Conservation (phyloP, 2,113 vertebrate species). For the Indri indri region DNA sequence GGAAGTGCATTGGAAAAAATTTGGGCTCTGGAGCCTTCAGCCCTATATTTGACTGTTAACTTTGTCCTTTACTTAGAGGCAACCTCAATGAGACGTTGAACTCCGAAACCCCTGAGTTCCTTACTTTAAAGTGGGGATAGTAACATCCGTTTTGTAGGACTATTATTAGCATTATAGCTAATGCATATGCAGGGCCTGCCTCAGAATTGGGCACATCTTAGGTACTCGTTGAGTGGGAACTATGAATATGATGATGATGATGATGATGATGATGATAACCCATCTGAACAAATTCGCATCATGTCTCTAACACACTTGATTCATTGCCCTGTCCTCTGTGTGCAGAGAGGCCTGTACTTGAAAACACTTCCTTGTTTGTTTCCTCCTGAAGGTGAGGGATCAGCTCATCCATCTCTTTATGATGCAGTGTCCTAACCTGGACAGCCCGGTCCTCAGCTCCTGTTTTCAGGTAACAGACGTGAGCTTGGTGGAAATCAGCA, state of each 20-base stretch:
- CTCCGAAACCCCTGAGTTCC: neutral
- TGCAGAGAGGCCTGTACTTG: neutral
- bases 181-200: neutral
- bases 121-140: neutral
- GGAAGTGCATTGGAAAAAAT: neutral
- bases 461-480: constrained; percentile 79
- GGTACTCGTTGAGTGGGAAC: neutral
- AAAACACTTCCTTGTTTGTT: neutral
- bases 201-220: neutral
- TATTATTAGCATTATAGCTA: neutral
- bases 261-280: neutral
- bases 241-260: neutral
- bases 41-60: neutral
- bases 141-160: neutral
- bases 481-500: constrained; percentile 79
- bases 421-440: constrained; percentile 70
- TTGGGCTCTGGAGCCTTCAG: neutral
- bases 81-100: neutral
- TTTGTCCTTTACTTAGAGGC: neutral
- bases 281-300: neutral
- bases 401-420: constrained; percentile 70
- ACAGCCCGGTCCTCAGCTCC: constrained; percentile 77
- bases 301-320: neutral
- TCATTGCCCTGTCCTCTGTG: neutral
- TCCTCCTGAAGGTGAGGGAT: constrained; percentile 67